Conservation (phyloP, 1,140 invertebrate genomes). For the Listronotus bonariensis region DNA sequence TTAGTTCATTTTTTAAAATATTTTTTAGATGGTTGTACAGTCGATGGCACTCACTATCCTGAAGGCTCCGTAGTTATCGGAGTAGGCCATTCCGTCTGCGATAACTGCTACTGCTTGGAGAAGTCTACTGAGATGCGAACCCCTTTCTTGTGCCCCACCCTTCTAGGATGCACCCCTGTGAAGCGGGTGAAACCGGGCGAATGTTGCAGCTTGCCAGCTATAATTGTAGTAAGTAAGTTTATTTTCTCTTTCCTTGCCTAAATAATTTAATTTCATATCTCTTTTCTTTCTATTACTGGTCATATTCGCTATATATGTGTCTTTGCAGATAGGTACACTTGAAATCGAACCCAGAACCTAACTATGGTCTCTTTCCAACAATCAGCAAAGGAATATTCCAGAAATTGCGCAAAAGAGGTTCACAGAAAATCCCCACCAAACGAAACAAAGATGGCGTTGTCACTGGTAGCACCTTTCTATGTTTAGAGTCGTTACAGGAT, state of each 20-base stretch:
- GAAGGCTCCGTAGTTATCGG: constrained; percentile 77
- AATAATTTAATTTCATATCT: too few species aligned
- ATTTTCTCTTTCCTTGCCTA: constrained; percentile 4
- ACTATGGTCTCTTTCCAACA: constrained; percentile 61
- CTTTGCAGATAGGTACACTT: constrained; percentile 59
- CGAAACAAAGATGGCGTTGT: constrained; percentile 24
- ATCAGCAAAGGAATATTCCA: constrained; percentile 62
- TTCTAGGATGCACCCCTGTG: constrained; percentile 78
- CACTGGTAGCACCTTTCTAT: constrained; percentile 39
- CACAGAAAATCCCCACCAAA: constrained; percentile 39
- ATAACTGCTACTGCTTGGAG: constrained; percentile 83
- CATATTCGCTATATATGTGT: too few species aligned
- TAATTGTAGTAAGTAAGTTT: constrained; percentile 69
- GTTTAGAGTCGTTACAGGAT: constrained; percentile 35
- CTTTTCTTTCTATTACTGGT: constrained; percentile 1
- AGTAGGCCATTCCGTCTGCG: constrained; percentile 65
- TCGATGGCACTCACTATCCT: constrained; percentile 64
- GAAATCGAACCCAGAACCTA: constrained; percentile 60
- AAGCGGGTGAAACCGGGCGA: constrained; percentile 74
- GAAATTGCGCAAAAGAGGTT: constrained; percentile 61
- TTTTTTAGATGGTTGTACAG: constrained; percentile 64
- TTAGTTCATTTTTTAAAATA: too few species aligned
- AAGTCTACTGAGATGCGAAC: constrained; percentile 73
- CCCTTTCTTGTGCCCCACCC: constrained; percentile 74
- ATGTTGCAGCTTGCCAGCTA: constrained; percentile 85